Base-by-base conservation (phyloP, 2,113 vertebrate species). In the Cisticola juncidis region DNA sequence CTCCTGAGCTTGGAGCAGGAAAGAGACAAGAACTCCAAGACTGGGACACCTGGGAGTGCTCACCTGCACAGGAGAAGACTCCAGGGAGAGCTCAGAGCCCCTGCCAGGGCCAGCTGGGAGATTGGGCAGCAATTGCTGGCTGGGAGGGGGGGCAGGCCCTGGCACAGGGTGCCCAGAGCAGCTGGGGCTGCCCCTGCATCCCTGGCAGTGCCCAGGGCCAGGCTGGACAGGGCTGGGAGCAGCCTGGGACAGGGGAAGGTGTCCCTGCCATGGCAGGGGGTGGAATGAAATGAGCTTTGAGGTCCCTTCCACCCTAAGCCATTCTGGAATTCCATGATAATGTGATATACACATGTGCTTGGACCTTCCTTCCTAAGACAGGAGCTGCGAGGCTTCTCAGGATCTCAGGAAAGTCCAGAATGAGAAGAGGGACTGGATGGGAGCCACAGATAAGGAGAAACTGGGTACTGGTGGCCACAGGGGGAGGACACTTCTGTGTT, bases 221-320 rank as follows among this genome's bases (percentile, higher is more conserved):
- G 50, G 65, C 0, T 62, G 74, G 64, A 61, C 0, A 0, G 64
- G 38, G 22, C 21, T 64, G 9, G 35, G 20, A 72, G 42, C 42
- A 22, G 0, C 58, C 8, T 72, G 42, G 31, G 6, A 3, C 0
- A 15, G 18, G n/a, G 36, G 23, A 0, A 51, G 9, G 3, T 33
- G 50, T 23, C 66, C 42, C 50, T 64, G 31, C 14, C 3, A 2
- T 13, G 36, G 14, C 36, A 33, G 12, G 11, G 11, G 1, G 1
- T 22, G 35, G 8, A 0, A 7, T 0, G 0, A 9, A 19, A 38
- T 45, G 60, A 2, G 2, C 3, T 53, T 51, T 17, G 21, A 38
- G 5, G 6, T 21, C 6, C 24, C 8, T 68, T 53, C 10, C 9
- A 6, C 14, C 11, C 2, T 9, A 21, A 53, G 25, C 5, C 20